Evolutionary conservation across 2,113 vertebrate genomes (phyloP), one percentile per base, ranked within the genome.

Genomic region (Siniperca chuatsi): DNA sequence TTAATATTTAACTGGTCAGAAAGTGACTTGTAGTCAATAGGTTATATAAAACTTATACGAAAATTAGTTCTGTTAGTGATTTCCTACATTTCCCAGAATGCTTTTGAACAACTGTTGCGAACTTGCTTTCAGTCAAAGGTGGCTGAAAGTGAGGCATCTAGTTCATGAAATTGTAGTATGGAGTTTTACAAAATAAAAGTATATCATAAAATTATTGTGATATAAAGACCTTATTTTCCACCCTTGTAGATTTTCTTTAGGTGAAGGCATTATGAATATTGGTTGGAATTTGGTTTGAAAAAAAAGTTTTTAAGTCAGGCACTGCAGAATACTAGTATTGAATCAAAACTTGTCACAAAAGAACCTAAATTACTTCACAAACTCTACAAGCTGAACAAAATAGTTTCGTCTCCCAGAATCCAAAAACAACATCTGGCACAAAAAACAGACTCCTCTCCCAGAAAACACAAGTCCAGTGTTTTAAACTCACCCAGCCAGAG

Each of bases 361-460:
- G 50, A 58, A 65, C 21, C 8, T 2, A 2, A 65, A 40, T 25
- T 44, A 6, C 7, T 13, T 65, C 48, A 57, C 60, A 42, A 70
- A 75, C 25, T 79, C 21, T 40, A 58, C 42, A 52, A 64, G 46
- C n/a, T 48, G 50, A 72, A 79, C 69, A 68, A 61, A 75, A 42
- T 48, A n/a, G 18, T 66, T 67, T 73, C 46, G 62, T 61, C 61
- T 60, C 35, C 48, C 68, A 11, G 35, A 60, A 67, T 61, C 42
- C 54, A 40, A 75, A 62, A 78, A 42, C 57, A 83, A 80, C 77
- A 78, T 60, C 84, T 78, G 74, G 25, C 8, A 48, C 15, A 23
- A 40, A n/a, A 68, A 40, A 40, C 2, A 25, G 4, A 54, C 37
- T 25, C 20, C 12, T 57, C 21, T 29, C 52, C 8, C 13, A 4